A percentile compares a stretch with the other conserved stretches of the same genome.
These are phyloP conservation scores for Eremophila alpestris DNA, from an alignment of 2,797 vertebrate species.

Conservation along the genomic window DNA sequence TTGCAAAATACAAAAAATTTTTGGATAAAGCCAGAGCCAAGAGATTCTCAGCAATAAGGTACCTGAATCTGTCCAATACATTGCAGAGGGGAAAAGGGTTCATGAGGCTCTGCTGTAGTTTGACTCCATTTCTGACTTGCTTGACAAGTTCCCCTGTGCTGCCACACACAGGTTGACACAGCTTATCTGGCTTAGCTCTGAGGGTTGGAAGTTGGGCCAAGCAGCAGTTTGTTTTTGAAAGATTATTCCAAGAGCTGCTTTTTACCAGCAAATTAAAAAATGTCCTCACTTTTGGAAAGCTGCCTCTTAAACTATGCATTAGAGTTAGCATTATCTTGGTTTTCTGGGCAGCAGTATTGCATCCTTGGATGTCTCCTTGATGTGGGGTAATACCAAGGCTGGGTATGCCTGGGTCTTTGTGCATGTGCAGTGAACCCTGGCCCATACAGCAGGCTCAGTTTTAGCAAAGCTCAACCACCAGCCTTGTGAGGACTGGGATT, in stretches of 20 bases:
- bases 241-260: not conserved
- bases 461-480: not conserved
- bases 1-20: slow-evolving; percentile 93
- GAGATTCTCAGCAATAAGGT: slow-evolving; percentile 95
- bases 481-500: not conserved
- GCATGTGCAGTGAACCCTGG: not conserved
- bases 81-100: rapidly evolving
- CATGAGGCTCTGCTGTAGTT: not conserved
- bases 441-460: not conserved
- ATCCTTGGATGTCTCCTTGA: not conserved
- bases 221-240: not conserved
- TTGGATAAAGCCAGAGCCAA: slow-evolving; percentile 93
- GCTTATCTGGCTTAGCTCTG: not conserved
- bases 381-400: not conserved
- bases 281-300: not conserved
- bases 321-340: not conserved
- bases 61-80: not conserved
- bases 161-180: not conserved
- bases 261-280: not conserved
- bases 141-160: not conserved
- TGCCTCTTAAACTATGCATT: not conserved
- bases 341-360: not conserved
- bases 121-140: not conserved
- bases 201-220: not conserved
- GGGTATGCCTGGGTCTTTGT: rapidly evolving